Percentiles rank a stretch among this genome's conserved stretches.
These are phyloP conservation scores for Vidua chalybeata DNA, from an alignment of 2,113 vertebrate species.

Conservation along the genomic window DNA sequence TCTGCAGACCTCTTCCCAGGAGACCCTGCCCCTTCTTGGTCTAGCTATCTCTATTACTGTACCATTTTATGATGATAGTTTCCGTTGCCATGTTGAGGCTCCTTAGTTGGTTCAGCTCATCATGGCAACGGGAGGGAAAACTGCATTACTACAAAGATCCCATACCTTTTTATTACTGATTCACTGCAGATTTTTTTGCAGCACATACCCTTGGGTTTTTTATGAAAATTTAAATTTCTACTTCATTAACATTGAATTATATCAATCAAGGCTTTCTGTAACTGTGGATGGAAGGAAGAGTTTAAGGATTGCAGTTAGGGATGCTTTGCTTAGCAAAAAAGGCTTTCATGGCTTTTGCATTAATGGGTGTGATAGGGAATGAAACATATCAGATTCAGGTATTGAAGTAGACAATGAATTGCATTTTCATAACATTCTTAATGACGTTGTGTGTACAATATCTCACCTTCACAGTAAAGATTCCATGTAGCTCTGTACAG, in stretches of 20 bases:
- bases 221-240: conserved; percentile 72
- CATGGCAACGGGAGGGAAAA: conserved; percentile 94
- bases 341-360: conserved; percentile 49
- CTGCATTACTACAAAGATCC: conserved; percentile 79
- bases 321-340: conserved; percentile 52
- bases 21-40: conserved; percentile 98
- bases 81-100: conserved; percentile 91
- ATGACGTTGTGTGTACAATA: not conserved
- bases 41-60: conserved; percentile 99
- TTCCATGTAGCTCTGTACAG: conserved; percentile 26
- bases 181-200: conserved; percentile 87
- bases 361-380: conserved; percentile 40
- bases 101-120: conserved; percentile 71
- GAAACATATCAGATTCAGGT: conserved; percentile 71
- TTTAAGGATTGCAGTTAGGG: conserved; percentile 57
- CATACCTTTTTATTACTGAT: conserved; percentile 79
- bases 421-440: conserved; percentile 38
- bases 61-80: conserved; percentile 99
- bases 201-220: conserved; percentile 79
- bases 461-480: not conserved
- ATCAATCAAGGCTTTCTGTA: conserved; percentile 85
- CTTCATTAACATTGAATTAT: conserved; percentile 74
- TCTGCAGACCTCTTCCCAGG: conserved; percentile 99
- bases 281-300: conserved; percentile 94
- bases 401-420: conserved; percentile 52